Evolutionary conservation across 2,888 invertebrate species (phyloP).

Genomic region (Orchesellides sinensis): DNA sequence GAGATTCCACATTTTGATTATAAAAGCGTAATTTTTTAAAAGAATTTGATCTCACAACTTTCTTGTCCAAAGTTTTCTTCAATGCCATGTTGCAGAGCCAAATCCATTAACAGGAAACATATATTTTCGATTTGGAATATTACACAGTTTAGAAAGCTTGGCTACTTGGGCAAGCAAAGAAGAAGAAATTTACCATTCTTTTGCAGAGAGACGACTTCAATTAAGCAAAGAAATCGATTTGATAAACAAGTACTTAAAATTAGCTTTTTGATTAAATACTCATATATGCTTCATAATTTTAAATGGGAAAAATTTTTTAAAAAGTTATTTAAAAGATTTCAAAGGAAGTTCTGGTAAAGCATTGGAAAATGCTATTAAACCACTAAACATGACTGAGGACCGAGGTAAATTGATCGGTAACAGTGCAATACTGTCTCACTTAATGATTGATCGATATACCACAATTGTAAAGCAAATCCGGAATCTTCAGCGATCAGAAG

Average conservation of each 20-base stretch:
- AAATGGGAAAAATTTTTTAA: too few relatives aligned
- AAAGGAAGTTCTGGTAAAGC: background rate
- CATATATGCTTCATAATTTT: too few relatives aligned
- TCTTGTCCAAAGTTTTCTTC: too few relatives aligned
- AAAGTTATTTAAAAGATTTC: slow-evolving; percentile 1
- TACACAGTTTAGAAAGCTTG: background rate
- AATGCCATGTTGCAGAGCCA: too few relatives aligned
- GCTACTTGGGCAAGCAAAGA: background rate
- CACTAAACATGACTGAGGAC: background rate
- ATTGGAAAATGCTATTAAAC: background rate
- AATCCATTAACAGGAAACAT: too few relatives aligned
- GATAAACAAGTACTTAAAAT: background rate
- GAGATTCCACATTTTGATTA: too few relatives aligned
- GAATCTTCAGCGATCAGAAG: background rate
- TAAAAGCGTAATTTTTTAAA: too few relatives aligned
- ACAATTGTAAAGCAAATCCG: background rate
- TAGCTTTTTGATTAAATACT: too few relatives aligned
- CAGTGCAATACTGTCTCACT: slow-evolving; percentile 9
- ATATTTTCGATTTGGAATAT: background rate
- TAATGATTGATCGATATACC: slow-evolving; percentile 2
- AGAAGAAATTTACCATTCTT: background rate
- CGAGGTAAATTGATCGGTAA: background rate
- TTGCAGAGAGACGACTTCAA: background rate
- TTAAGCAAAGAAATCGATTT: background rate
- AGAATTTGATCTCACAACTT: too few relatives aligned